phyloP scores from a whole-genome alignment of 1,140 invertebrate genomes.

The Colletes latitarsis region DNA sequence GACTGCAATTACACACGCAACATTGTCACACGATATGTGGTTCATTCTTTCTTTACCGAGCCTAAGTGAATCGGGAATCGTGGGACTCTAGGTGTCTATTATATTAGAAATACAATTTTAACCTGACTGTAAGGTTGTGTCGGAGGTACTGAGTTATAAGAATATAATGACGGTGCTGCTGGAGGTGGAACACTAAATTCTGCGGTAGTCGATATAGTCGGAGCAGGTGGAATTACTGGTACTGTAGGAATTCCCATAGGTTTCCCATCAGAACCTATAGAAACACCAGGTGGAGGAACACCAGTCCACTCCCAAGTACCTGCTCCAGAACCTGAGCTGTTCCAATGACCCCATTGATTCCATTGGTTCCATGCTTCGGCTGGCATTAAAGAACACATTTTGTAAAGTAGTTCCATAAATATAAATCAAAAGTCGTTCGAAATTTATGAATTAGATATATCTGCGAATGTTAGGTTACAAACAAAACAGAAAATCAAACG shows the following conservation, averaged over 20 bases:
- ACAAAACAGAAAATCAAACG: neutral
- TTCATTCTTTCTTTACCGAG: neutral
- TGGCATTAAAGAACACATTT: slow-evolving; percentile 29
- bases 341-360: slow-evolving; percentile 84
- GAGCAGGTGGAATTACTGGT: slow-evolving; percentile 76
- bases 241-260: slow-evolving; percentile 75
- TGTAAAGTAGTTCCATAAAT: neutral
- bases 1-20: neutral
- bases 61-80: neutral
- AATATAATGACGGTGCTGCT: slow-evolving; percentile 76
- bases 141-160: slow-evolving; percentile 76
- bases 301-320: slow-evolving; percentile 81
- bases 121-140: slow-evolving; percentile 74
- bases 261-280: slow-evolving; percentile 77
- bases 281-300: slow-evolving; percentile 75
- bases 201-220: slow-evolving; percentile 73
- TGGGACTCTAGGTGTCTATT: neutral
- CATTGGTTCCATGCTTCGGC: slow-evolving; percentile 83
- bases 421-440: neutral
- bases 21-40: neutral
- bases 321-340: slow-evolving; percentile 68
- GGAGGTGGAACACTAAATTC: slow-evolving; percentile 72
- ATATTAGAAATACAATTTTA: slow-evolving; percentile 47
- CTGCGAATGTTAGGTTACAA: neutral
- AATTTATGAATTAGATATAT: neutral